Base-by-base conservation (phyloP, 2,797 vertebrate species). In the Gila robusta region DNA sequence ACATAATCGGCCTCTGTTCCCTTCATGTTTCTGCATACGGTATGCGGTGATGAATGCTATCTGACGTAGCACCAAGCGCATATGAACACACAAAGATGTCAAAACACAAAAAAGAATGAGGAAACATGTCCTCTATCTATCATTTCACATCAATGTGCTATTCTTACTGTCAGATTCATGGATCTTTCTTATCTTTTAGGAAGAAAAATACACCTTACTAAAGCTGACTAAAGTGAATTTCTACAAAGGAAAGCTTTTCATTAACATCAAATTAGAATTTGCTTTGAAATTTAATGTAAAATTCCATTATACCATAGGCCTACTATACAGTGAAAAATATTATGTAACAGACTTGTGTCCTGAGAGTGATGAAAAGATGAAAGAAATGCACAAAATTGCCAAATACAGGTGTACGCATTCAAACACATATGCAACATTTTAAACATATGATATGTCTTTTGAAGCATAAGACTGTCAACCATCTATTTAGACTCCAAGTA, bases 271-370 rank as follows among this genome's bases (percentile, higher is more conserved):
- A 10, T 52, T 2, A 28, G 56, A 54, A 32, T 32, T 32, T 32
- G 32, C 32, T 32, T 32, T 32, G 32, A 32, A 32, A 32, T 32
- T 32, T 2, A 32, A 32, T 32, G 32, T 32, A 32, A 32, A 32
- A 32, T 32, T 32, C 2, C 32, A 32, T 32, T 32, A 32, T 32
- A 32, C 32, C 32, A 32, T 32, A 32, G 32, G 32, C 32, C 32
- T 32, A 32, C 32, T 32, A 32, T 32, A 35, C 35, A 5, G 35
- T 59, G 77, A 79, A 89, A 44, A 44, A 56, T 78, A 79, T 90
- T 90, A 91, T 85, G 84, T 87, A 90, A 90, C 79, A 88, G 69
- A 84, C 49, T 56, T 79, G 86, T 52, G 87, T 88, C 72, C 72
- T 86, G 54, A 81, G 47, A 85, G 35, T 59, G n/a, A n/a, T n/a